Evolutionary conservation across 2,797 vertebrate species (phyloP).

Genomic region (Miichthys miiuy): DNA sequence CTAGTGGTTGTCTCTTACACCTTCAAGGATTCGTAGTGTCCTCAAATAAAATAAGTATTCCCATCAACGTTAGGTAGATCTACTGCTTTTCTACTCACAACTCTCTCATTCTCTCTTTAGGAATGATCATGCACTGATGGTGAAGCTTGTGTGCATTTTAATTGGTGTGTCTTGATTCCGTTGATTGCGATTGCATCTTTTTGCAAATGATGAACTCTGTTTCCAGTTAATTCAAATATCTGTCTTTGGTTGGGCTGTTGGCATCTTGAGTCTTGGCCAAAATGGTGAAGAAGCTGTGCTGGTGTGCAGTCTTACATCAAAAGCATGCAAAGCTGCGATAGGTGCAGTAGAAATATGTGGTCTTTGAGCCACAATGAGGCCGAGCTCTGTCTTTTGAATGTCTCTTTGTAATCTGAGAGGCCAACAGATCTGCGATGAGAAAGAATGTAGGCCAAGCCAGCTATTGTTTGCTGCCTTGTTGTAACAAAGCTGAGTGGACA

Average conservation of each 20-base stretch:
- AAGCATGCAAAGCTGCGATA: not conserved
- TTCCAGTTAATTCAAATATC: not conserved
- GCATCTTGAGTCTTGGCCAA: not conserved
- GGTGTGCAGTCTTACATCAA: conserved; percentile 19
- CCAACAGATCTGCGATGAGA: conserved; percentile 24
- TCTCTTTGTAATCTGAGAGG: conserved; percentile 60
- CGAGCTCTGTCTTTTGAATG: conserved; percentile 44
- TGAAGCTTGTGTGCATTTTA: conserved; percentile 29
- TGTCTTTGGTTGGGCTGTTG: conserved; percentile 28
- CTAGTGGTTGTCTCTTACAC: not conserved
- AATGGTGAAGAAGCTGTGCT: not conserved
- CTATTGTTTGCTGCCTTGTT: conserved; percentile 39
- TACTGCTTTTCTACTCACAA: conserved; percentile 20
- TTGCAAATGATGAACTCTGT: conserved; percentile 5
- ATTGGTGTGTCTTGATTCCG: conserved; percentile 30
- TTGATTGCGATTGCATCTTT: not conserved
- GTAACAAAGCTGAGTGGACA: conserved; percentile 15
- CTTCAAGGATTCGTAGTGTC: not conserved
- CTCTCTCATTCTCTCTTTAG: not conserved
- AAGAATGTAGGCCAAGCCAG: conserved; percentile 59
- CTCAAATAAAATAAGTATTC: not conserved
- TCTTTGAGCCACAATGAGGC: conserved; percentile 26
- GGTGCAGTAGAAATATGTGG: conserved; percentile 2
- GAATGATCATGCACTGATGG: conserved; percentile 10
- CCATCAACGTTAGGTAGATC: not conserved